Conservation (phyloP, 2,797 vertebrate species). For the Spondyliosoma cantharus region DNA sequence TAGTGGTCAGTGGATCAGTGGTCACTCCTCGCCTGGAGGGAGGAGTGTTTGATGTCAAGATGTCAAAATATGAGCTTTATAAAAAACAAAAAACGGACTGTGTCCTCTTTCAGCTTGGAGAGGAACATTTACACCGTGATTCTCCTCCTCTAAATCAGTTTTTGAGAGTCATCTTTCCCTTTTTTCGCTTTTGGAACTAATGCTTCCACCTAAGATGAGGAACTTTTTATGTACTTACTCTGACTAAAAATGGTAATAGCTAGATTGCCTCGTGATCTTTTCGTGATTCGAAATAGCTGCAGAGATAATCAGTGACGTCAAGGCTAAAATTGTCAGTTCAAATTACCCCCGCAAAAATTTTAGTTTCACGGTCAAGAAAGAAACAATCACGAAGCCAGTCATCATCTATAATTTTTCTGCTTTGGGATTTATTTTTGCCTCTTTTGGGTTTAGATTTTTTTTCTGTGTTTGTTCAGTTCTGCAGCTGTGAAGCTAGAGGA, state of each 20-base stretch:
- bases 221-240: neutral
- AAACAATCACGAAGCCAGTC: neutral
- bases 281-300: neutral
- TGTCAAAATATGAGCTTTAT: neutral
- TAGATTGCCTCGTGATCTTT: neutral
- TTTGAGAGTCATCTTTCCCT: neutral
- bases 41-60: conserved; percentile 1
- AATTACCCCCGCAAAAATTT: neutral
- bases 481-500: neutral
- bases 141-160: neutral
- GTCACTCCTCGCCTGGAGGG: conserved; percentile 11
- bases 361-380: neutral
- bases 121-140: neutral
- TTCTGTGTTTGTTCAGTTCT: neutral
- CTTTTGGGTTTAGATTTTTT: neutral
- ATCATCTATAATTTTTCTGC: neutral
- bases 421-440: neutral
- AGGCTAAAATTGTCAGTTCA: neutral
- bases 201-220: neutral
- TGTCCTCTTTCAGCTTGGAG: neutral
- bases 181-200: neutral
- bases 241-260: neutral
- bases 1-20: conserved; percentile 18
- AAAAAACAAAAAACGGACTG: neutral
- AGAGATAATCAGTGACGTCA: neutral